phyloP scores from a whole-genome alignment of 2,888 invertebrate genomes.

The Drosophila acutilabella region DNA sequence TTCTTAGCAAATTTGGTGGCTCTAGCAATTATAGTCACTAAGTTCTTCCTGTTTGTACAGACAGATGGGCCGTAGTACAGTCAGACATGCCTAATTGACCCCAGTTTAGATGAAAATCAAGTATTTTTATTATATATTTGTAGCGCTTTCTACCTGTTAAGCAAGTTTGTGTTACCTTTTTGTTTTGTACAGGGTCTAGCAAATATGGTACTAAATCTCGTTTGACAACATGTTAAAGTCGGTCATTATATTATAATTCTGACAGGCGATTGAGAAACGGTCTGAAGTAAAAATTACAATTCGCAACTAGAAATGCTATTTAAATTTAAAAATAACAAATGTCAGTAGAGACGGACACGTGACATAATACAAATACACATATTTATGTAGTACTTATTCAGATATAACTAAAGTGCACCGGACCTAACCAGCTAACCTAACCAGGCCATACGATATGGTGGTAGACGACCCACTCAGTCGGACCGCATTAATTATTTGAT shows the following conservation, averaged over 20 bases:
- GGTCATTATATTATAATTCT: conserved; percentile 3
- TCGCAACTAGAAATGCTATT: conserved; percentile 1
- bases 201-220: conserved; percentile 6
- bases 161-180: no score
- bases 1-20: no score
- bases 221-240: conserved; percentile 24
- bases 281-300: conserved; percentile 1
- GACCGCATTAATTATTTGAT: conserved; percentile 10
- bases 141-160: no score
- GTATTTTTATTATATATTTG: no score
- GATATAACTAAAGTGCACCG: conserved; percentile 3
- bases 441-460: conserved; percentile 8
- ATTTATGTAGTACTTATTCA: neutral
- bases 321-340: neutral
- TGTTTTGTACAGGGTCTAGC: no score
- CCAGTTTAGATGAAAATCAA: no score
- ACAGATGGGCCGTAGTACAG: no score
- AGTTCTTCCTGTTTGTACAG: no score
- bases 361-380: neutral
- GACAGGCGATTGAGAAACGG: conserved; percentile 18
- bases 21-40: no score
- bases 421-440: conserved; percentile 12
- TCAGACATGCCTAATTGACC: no score
- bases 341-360: conserved; percentile 12
- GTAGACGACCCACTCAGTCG: neutral